phyloP scores from a whole-genome alignment of 2,888 invertebrate species.

The Allygus modestus region DNA sequence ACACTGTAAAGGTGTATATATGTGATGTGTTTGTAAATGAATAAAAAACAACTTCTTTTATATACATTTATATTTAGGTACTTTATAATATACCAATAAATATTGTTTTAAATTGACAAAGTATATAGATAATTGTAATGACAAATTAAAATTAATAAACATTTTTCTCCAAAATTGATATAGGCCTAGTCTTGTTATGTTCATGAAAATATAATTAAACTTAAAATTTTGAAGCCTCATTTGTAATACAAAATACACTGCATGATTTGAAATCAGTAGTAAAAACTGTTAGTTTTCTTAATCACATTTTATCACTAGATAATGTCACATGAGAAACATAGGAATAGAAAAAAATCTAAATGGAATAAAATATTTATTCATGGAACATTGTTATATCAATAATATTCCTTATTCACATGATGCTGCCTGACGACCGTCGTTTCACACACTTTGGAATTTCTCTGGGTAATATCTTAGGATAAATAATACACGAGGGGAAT shows the following conservation, averaged over 20 bases:
- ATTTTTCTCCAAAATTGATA: background rate
- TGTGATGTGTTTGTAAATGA: too few species aligned
- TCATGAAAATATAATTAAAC: constrained; percentile 2
- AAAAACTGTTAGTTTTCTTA: background rate
- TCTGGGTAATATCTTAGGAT: constrained; percentile 48
- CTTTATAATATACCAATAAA: constrained; percentile 28
- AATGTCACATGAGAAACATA: background rate
- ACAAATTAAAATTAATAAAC: background rate
- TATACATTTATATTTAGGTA: constrained; percentile 40
- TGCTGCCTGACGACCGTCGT: constrained; percentile 5
- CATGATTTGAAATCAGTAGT: background rate
- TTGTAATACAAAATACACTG: background rate
- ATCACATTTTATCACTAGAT: background rate
- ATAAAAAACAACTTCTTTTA: background rate
- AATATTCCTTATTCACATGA: constrained; percentile 46
- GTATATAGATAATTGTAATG: background rate
- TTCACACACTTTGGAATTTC: constrained; percentile 60
- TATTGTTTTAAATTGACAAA: constrained; percentile 10
- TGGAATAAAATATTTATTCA: constrained; percentile 67
- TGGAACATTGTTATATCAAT: constrained; percentile 62
- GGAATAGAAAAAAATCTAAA: constrained; percentile 27
- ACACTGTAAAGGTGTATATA: too few species aligned
- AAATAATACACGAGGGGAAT: constrained; percentile 57
- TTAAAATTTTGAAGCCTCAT: background rate
- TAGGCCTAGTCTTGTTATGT: background rate